Conservation (phyloP, 2,797 vertebrate genomes). For the Galago senegalensis region DNA sequence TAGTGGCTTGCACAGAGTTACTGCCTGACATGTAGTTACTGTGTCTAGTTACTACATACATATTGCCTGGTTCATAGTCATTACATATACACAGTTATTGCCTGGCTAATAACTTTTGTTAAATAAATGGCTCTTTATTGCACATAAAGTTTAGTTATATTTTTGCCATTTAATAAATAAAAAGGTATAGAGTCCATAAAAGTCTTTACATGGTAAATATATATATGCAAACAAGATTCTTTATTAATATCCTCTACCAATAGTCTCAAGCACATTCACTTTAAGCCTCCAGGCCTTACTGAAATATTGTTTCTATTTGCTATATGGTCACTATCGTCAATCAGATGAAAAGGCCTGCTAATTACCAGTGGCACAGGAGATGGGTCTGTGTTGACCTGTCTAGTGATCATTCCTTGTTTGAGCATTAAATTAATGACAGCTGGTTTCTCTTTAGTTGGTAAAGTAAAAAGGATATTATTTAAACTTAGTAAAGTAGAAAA, state of each 20-base stretch:
- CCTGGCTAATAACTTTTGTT: background rate
- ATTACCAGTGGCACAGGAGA: background rate
- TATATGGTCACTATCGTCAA: background rate
- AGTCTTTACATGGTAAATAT: background rate
- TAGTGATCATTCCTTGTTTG: background rate
- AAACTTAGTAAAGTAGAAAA: constrained; percentile 36
- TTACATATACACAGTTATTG: background rate
- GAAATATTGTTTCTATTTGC: background rate
- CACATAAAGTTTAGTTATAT: background rate
- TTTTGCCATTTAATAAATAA: background rate
- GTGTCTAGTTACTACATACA: background rate
- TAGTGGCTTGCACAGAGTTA: background rate
- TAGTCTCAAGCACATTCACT: background rate
- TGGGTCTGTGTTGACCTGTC: background rate
- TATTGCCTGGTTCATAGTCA: background rate
- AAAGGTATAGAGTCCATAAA: background rate
- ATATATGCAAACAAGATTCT: background rate
- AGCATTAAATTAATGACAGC: background rate
- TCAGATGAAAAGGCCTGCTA: background rate
- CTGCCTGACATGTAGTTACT: background rate
- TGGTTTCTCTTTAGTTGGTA: constrained; percentile 32
- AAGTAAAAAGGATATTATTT: constrained; percentile 44
- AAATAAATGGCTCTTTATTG: background rate
- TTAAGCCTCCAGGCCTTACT: background rate
- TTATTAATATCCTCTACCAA: background rate